phyloP scores from a whole-genome alignment of 2,888 invertebrate species.

The Caenorhabditis sp. region DNA sequence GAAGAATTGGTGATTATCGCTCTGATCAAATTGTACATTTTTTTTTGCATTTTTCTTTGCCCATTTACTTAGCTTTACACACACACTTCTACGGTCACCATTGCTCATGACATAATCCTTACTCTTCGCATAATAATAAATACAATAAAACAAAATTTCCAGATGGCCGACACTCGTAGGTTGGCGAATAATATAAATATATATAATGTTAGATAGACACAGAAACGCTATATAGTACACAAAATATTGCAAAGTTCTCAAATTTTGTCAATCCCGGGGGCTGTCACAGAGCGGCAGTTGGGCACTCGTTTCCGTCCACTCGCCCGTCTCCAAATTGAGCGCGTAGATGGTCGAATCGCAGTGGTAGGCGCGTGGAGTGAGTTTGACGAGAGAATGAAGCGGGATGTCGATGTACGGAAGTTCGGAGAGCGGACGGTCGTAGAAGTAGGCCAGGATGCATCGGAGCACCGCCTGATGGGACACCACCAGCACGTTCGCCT shows the following conservation, averaged over 20 bases:
- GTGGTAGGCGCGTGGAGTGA: slow-evolving; percentile 90
- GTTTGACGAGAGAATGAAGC: slow-evolving; percentile 74
- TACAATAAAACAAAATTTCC: slow-evolving; percentile 11
- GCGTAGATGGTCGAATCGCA: slow-evolving; percentile 83
- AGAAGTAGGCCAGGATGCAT: slow-evolving; percentile 91
- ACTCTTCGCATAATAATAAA: slow-evolving; percentile 8
- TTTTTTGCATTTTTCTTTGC: background rate
- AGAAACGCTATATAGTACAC: background rate
- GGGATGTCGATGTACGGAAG: slow-evolving; percentile 68
- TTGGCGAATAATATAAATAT: too few species aligned
- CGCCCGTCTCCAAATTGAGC: slow-evolving; percentile 53
- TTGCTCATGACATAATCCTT: slow-evolving; percentile 33
- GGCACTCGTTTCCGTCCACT: slow-evolving; percentile 53
- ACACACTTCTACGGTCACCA: slow-evolving; percentile 1
- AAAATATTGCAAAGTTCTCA: background rate
- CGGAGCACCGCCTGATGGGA: slow-evolving; percentile 91
- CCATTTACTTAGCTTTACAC: slow-evolving; percentile 37
- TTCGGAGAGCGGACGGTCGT: slow-evolving; percentile 82
- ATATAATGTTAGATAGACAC: background rate
- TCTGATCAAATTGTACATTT: background rate
- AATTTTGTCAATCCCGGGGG: slow-evolving; percentile 46
- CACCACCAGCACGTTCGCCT: slow-evolving; percentile 89
- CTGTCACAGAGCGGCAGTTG: slow-evolving; percentile 63
- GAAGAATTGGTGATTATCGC: slow-evolving; percentile 16
- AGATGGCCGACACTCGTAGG: background rate